Evolutionary conservation across 2,888 invertebrate genomes (phyloP), one percentile per base, ranked within the genome.

Genomic region (Lepidonotus clava): DNA sequence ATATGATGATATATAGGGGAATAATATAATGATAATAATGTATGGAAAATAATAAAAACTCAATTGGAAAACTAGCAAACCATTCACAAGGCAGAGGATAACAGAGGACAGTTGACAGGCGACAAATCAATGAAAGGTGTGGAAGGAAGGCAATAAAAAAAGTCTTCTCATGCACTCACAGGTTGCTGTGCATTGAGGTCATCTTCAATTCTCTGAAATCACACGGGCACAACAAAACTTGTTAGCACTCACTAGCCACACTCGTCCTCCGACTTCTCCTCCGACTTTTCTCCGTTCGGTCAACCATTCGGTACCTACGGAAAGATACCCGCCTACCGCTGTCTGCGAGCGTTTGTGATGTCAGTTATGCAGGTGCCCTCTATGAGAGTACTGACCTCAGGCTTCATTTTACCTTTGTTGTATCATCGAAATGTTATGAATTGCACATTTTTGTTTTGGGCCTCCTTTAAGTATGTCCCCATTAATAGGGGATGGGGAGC

Each of bases 101-200:
- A 71, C 71, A 71, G 71, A 71, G 71, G 71, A 71, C 38, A 71
- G 71, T 36, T 36, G 36, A 38, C 38, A 71, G 71, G 71, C 71
- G 38, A 71, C 71, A 71, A 71, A 71, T 71, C 34, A 71, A 71
- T 34, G 5, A 71, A 71, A 80, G 80, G 51, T 46, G 80, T 46
- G 28, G 80, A 80, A 80, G 34, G 38, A 38, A 71, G 71, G 71
- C 71, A 71, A 71, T 71, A 80, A 80, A 80, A 51, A 80, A 80
- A 4, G 80, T 80, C 80, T 24, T 80, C 80, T 80, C 80, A 80
- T 80, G 80, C 80, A 80, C 80, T 80, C 80, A 80, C 80, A 80
- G 80, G 80, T 80, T 80, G 80, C 80, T 80, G 80, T 80, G 80
- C 80, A 80, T 46, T 46, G 80, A 80, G 80, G 80, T 80, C 80